These are phyloP conservation scores for Lampris megalopsis DNA, from an alignment of 2,113 vertebrate species.

Conservation along the genomic window DNA sequence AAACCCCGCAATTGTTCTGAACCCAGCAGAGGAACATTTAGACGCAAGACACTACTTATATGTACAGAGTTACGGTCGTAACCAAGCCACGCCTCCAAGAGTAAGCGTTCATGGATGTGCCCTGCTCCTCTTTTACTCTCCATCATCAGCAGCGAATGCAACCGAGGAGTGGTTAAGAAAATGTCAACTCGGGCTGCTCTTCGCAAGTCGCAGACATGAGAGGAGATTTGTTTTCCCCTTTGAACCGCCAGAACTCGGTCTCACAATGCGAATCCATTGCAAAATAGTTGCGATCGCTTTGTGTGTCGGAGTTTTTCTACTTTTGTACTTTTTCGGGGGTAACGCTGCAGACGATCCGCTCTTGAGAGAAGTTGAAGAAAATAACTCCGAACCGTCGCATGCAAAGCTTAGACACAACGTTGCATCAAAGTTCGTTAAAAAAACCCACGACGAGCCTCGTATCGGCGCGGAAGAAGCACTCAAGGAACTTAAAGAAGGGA, in stretches of 20 bases:
- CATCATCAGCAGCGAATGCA: slow-evolving; percentile 73
- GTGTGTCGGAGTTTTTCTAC: slow-evolving; percentile 84
- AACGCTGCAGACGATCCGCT: slow-evolving; percentile 77
- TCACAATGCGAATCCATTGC: slow-evolving; percentile 81
- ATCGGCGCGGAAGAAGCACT: slow-evolving; percentile 42
- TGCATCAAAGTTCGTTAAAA: slow-evolving; percentile 66
- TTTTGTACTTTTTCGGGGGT: slow-evolving; percentile 84
- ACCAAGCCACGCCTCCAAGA: slow-evolving; percentile 71
- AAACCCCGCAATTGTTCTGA: no score
- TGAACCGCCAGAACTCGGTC: slow-evolving; percentile 49
- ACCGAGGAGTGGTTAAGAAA: slow-evolving; percentile 66
- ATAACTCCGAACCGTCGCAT: slow-evolving; percentile 44
- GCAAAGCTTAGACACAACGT: slow-evolving; percentile 35
- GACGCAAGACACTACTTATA: not conserved
- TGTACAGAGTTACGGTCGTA: slow-evolving; percentile 67
- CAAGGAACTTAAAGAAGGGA: slow-evolving; percentile 41
- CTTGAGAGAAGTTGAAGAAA: slow-evolving; percentile 66
- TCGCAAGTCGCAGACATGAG: slow-evolving; percentile 71
- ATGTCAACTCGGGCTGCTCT: slow-evolving; percentile 57
- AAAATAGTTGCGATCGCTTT: slow-evolving; percentile 76
- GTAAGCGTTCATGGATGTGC: slow-evolving; percentile 63
- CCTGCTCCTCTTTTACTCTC: slow-evolving; percentile 64
- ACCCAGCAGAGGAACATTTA: no score
- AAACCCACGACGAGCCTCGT: slow-evolving; percentile 19
- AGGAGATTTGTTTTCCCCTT: slow-evolving; percentile 27